Evolutionary conservation across 2,797 vertebrate species (phyloP), one percentile per base, ranked within the genome.

Genomic region (Rhinatrema bivittatum): DNA sequence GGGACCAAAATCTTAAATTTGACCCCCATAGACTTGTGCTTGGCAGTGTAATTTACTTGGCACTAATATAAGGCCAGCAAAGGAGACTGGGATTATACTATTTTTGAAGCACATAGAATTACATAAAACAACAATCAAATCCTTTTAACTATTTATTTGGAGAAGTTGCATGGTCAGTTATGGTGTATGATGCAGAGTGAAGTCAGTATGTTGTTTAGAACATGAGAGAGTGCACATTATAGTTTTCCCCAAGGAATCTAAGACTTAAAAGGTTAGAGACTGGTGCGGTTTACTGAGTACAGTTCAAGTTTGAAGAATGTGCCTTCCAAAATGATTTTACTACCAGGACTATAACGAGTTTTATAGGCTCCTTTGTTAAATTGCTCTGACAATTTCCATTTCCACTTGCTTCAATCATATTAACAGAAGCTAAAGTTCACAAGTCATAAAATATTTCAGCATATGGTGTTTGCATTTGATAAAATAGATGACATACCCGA

Each of bases 341-440:
- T 78, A 71, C 65, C 58, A 60, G 58, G 48, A 29, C 55, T 61
- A 57, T 76, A 85, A 83, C 76, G 64, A 82, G 76, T 83, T 84
- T 84, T 65, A 67, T 42, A 63, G 65, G 59, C 65, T 62, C 24
- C 72, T 80, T 81, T 81, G 80, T 85, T 83, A 84, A 86, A 90
- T 86, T 76, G 76, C 69, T 56, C 75, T 77, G 86, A 86, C 84
- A 78, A 79, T 80, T 82, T 79, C 80, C 68, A 87, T 89, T 86
- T 85, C 82, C 79, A 78, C 36, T 65, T 42, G 72, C 71, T 79
- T 89, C 84, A 79, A 78, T 89, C 87, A 85, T 81, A 85, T 78
- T 76, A 79, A 70, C 68, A 76, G 65, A 78, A 74, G 73, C 52
- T 72, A 73, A 78, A 75, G 78, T 77, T 79, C 73, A 81, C 62